Conservation (phyloP, 2,797 vertebrate species). For the Myotis findleyi region DNA sequence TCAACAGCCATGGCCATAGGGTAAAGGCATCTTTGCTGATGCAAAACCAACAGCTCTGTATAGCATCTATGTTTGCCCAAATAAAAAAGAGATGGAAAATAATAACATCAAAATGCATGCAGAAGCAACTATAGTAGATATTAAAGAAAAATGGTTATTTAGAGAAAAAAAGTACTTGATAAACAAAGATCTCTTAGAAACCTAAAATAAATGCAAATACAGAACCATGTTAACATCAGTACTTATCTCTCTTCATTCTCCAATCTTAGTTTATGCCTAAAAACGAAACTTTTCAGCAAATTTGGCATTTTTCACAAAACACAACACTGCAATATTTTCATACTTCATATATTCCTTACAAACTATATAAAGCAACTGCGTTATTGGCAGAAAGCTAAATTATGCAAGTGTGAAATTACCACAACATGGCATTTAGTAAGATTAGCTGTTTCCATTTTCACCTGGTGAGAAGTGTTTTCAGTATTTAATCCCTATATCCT, state of each 20-base stretch:
- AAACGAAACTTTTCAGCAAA: conserved; percentile 48
- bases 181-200: conserved; percentile 22
- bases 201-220: conserved; percentile 42
- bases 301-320: neutral
- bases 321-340: neutral
- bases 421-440: conserved; percentile 44
- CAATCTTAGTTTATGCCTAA: neutral
- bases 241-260: neutral
- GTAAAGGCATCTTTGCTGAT: conserved; percentile 58
- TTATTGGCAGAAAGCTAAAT: conserved; percentile 42
- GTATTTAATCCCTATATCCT: neutral
- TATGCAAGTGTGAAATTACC: neutral
- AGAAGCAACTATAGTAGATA: neutral
- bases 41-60: neutral
- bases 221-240: neutral
- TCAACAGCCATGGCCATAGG: neutral
- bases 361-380: conserved; percentile 25
- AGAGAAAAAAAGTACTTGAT: neutral
- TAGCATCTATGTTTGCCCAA: neutral
- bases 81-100: neutral
- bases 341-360: neutral
- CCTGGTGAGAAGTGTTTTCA: conserved; percentile 40
- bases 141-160: neutral
- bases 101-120: conserved; percentile 15
- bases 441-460: conserved; percentile 52